These are phyloP conservation scores for Puntigrus tetrazona DNA, from an alignment of 2,113 vertebrate genomes.

Conservation along the genomic window DNA sequence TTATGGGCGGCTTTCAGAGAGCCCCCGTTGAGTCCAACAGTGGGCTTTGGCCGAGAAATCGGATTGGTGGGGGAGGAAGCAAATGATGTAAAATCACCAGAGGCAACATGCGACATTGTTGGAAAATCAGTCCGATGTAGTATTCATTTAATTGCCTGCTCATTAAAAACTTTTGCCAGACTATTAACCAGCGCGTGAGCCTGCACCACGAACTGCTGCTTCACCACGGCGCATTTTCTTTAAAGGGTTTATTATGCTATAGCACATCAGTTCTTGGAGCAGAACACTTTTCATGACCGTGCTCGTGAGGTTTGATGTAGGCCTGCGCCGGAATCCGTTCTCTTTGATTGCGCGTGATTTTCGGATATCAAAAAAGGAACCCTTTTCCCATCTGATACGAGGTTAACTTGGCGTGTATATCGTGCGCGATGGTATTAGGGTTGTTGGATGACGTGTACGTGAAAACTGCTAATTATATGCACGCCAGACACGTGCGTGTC, in stretches of 20 bases:
- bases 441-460: too few relatives aligned
- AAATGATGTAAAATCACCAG: slow-evolving; percentile 76
- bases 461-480: too few relatives aligned
- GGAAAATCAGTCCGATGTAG: slow-evolving; percentile 9
- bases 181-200: background rate
- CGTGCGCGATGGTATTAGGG: too few relatives aligned
- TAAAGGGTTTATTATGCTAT: background rate
- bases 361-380: background rate
- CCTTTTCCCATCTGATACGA: too few relatives aligned
- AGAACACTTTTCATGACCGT: background rate
- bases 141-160: slow-evolving; percentile 44
- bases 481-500: too few relatives aligned
- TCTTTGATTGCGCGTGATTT: background rate
- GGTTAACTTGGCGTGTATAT: too few relatives aligned
- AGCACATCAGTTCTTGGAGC: background rate
- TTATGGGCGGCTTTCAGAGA: slow-evolving; percentile 6
- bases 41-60: slow-evolving; percentile 60
- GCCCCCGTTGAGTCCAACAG: background rate
- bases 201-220: background rate
- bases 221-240: background rate
- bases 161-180: slow-evolving; percentile 25
- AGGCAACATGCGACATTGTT: slow-evolving; percentile 66
- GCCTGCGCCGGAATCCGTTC: background rate
- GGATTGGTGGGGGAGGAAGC: slow-evolving; percentile 72
- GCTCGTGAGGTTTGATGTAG: background rate